Evolutionary conservation across 2,888 invertebrate species (phyloP).

Genomic region (Volucella inflata): DNA sequence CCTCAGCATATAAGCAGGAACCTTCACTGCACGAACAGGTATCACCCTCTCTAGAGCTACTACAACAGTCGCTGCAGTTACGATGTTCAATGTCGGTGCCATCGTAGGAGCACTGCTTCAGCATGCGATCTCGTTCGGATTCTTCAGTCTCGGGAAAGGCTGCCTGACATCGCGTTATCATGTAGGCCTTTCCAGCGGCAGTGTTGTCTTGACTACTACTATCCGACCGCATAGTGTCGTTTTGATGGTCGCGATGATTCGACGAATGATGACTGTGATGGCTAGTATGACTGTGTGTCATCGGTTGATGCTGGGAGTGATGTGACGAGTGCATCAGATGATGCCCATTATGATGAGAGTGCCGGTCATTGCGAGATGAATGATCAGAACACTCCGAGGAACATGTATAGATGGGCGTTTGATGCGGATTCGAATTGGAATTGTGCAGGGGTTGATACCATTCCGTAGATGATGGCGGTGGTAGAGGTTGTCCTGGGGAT

Average conservation of each 20-base stretch:
- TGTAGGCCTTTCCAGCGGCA: conserved; percentile 64
- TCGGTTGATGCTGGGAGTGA: conserved; percentile 75
- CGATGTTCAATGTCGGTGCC: conserved; percentile 77
- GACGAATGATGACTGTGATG: conserved; percentile 72
- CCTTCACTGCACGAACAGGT: conserved; percentile 88
- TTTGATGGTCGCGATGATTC: conserved; percentile 69
- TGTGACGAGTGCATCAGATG: conserved; percentile 72
- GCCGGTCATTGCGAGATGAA: conserved; percentile 79
- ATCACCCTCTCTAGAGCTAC: conserved; percentile 85
- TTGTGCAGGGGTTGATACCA: conserved; percentile 83
- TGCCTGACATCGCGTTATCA: conserved; percentile 67
- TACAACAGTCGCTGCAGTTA: conserved; percentile 84
- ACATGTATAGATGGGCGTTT: conserved; percentile 83
- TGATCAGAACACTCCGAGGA: conserved; percentile 84
- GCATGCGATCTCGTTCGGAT: conserved; percentile 80
- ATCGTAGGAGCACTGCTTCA: conserved; percentile 78
- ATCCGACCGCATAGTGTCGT: conserved; percentile 80
- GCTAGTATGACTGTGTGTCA: conserved; percentile 73
- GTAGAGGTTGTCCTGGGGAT: conserved; percentile 82
- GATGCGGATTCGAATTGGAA: conserved; percentile 80
- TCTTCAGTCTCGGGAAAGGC: conserved; percentile 79
- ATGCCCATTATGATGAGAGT: conserved; percentile 78
- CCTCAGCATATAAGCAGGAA: conserved; percentile 87
- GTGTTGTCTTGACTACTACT: conserved; percentile 81
- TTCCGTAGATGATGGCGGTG: conserved; percentile 78